Base-by-base conservation (phyloP, 2,113 vertebrate genomes). In the Pelecanus crispus region DNA sequence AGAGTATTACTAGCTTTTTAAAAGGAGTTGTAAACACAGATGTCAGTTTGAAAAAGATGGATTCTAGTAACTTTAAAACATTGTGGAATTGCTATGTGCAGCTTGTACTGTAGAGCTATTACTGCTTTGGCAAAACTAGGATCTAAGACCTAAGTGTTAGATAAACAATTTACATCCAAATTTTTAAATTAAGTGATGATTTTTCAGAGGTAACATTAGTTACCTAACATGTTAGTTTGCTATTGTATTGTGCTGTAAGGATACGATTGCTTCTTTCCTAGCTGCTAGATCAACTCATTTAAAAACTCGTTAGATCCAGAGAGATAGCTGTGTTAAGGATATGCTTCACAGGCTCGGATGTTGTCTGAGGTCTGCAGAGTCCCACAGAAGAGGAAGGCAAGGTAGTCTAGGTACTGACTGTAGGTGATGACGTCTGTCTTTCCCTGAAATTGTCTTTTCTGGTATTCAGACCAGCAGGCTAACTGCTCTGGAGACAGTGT, bases 21-120 rank as follows among this genome's bases (percentile, higher is more conserved):
- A 93, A 94, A 83, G 58, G 9, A 80, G 17, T 83, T 94, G 92
- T 90, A 94, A 94, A 92, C 63, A 94, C 86, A 83, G 49, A 73
- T 90, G 70, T 81, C 4, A 6, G 58, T 83, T 92, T 55, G 80
- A 83, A 70, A 83, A 94, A 70, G 45, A 58, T 65, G 18, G 25
- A 40, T 94, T 86, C 40, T 49, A 45, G 22, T 49, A 91, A 81
- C 80, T 91, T 78, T 58, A 83, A 88, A 86, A 68, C 38, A 36
- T 3, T 50, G 18, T 58, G 42, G 18, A 92, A 68, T 26, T 73
- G 74, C 67, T 70, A 0, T 52, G 36, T 47, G 36, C 72, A 70
- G 18, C 40, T 86, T 94, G 7, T 86, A 25, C 42, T 61, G 38
- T 28, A 52, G 45, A 56, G 21, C 67, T 91, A 0, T 86, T 83